A percentile compares a stretch with the other conserved stretches of the same genome.
Evolutionary conservation across 2,797 vertebrate species (phyloP).

Genomic region (Chaetophractus vellerosus): DNA sequence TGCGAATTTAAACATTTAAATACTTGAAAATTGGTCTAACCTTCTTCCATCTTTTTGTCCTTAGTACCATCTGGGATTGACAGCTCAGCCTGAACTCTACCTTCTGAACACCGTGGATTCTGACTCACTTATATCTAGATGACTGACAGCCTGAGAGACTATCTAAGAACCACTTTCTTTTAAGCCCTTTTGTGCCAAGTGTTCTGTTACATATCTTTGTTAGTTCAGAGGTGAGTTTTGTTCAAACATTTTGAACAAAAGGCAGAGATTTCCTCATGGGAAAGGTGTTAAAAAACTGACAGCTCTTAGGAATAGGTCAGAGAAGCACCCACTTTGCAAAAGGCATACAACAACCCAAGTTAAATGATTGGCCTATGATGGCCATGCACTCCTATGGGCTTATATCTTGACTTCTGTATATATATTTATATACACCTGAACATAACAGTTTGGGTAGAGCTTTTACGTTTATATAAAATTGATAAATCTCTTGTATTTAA

Average conservation of each 20-base stretch:
- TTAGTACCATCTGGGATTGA: constrained; percentile 90
- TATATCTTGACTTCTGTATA: constrained; percentile 59
- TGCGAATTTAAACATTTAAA: neutral
- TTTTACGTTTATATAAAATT: constrained; percentile 69
- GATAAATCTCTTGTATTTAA: constrained; percentile 54
- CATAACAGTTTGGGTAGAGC: constrained; percentile 72
- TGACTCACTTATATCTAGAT: constrained; percentile 86
- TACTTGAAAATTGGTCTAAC: constrained; percentile 49
- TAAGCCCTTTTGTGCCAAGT: constrained; percentile 27
- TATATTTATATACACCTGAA: constrained; percentile 75
- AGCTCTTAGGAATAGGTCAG: constrained; percentile 63
- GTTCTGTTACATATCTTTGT: constrained; percentile 54
- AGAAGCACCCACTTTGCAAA: constrained; percentile 36
- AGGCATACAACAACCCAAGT: neutral
- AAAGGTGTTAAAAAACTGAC: constrained; percentile 68
- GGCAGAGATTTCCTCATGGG: constrained; percentile 57
- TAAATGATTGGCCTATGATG: neutral
- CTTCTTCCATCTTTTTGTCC: constrained; percentile 62
- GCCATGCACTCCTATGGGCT: constrained; percentile 54
- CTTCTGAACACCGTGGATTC: constrained; percentile 92
- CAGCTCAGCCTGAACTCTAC: constrained; percentile 92
- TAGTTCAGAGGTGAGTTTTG: constrained; percentile 75
- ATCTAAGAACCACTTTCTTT: neutral
- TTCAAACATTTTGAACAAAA: constrained; percentile 66
- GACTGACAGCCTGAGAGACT: constrained; percentile 56